Percentiles rank a stretch among this genome's conserved stretches.
Evolutionary conservation across 2,113 vertebrate genomes (phyloP).

Genomic region (Hymenochirus boettgeri): DNA sequence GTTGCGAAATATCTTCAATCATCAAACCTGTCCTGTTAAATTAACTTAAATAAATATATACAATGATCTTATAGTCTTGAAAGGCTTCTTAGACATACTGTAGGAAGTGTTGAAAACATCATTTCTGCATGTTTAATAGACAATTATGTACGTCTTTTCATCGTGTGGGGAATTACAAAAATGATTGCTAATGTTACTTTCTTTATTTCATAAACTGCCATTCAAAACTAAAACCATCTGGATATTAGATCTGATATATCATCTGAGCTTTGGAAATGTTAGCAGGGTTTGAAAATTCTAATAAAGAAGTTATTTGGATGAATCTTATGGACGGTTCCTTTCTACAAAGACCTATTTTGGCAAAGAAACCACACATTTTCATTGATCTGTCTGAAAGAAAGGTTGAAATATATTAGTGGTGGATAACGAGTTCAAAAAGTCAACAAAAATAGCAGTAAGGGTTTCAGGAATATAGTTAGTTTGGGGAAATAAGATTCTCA

Average conservation of each 20-base stretch:
- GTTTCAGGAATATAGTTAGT: slow-evolving; percentile 10
- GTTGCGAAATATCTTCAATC: no score
- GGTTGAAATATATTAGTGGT: slow-evolving; percentile 18
- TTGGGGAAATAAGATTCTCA: slow-evolving; percentile 18
- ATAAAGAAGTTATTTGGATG: not conserved
- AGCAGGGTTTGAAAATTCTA: not conserved
- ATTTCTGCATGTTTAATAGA: not conserved
- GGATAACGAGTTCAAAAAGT: slow-evolving; percentile 32
- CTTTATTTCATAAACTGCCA: not conserved
- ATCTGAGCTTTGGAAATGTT: not conserved
- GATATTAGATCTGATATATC: not conserved
- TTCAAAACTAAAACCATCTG: slow-evolving; percentile 1
- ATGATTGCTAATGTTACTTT: not conserved
- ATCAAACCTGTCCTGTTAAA: no score
- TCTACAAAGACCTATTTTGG: not conserved
- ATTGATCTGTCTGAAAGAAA: slow-evolving; percentile 13
- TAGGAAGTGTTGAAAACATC: no score
- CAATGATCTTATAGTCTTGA: no score
- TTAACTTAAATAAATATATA: no score
- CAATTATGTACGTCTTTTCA: not conserved
- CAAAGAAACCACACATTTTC: not conserved
- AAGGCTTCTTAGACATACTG: no score
- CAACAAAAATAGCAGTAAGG: slow-evolving; percentile 22
- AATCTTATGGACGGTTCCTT: not conserved
- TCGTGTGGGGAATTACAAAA: not conserved